Percentiles rank a stretch among this genome's conserved stretches.
Evolutionary conservation across 2,113 vertebrate species (phyloP).

Genomic region (Podocnemis expansa): DNA sequence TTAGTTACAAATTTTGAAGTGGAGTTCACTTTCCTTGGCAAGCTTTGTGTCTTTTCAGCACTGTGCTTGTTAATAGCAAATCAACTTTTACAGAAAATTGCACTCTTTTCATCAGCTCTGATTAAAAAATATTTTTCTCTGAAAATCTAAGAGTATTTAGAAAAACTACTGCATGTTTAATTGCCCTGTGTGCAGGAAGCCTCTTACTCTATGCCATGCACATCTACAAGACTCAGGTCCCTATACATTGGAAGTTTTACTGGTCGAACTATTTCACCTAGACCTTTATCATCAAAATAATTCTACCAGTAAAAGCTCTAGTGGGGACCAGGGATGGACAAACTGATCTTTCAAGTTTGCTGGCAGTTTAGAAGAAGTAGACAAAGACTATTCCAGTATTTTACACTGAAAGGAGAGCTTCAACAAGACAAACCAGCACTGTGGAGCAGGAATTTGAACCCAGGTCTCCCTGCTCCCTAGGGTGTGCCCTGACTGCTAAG

Average conservation of each 20-base stretch:
- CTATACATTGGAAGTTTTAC: not conserved
- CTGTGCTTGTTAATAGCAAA: not conserved
- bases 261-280: not conserved
- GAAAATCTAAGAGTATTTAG: not conserved
- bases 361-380: not conserved
- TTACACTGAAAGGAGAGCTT: not conserved
- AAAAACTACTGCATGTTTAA: not conserved
- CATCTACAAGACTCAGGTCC: not conserved
- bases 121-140: not conserved
- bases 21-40: not conserved
- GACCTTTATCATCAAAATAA: not conserved
- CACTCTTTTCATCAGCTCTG: not conserved
- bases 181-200: no score
- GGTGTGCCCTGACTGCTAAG: not conserved
- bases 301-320: not conserved
- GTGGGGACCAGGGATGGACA: not conserved
- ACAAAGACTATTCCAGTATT: not conserved
- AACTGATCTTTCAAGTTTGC: not conserved
- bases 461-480: not conserved
- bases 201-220: no score
- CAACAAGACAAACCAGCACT: not conserved
- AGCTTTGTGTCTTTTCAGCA: not conserved
- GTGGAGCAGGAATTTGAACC: not conserved
- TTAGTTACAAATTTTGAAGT: not conserved
- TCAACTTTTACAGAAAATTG: constrained; percentile 1